Evolutionary conservation across 2,888 invertebrate species (phyloP).

Genomic region (Ephialtes manifestator): DNA sequence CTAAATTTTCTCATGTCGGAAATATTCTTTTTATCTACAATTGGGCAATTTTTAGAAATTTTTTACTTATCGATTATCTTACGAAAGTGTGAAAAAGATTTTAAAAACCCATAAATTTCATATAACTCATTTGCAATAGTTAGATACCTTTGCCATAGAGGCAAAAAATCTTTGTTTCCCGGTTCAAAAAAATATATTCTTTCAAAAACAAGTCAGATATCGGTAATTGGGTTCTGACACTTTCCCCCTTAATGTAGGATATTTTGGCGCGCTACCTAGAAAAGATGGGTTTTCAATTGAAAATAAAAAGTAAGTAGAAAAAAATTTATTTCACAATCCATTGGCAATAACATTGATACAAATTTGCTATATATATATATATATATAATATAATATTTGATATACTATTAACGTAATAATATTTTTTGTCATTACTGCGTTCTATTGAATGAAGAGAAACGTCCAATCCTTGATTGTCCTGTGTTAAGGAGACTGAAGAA

Average conservation of each 20-base stretch:
- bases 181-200: no score
- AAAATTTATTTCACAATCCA: constrained; percentile 81
- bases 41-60: no score
- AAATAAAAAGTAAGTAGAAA: constrained; percentile 57
- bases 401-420: constrained; percentile 75
- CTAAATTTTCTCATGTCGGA: no score
- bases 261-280: not conserved
- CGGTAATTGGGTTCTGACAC: no score
- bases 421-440: constrained; percentile 34
- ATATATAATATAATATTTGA: constrained; percentile 74
- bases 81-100: no score
- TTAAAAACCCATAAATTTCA: no score
- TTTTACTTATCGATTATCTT: no score
- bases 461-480: constrained; percentile 11
- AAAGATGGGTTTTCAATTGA: not conserved
- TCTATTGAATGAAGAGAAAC: constrained; percentile 22
- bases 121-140: no score
- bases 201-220: no score
- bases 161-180: no score
- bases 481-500: constrained; percentile 15
- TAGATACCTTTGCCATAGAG: no score
- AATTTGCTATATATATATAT: constrained; percentile 78
- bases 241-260: not conserved
- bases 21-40: no score
- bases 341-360: constrained; percentile 80